Conservation (phyloP, 2,797 vertebrate species). For the Apogon talboti region DNA sequence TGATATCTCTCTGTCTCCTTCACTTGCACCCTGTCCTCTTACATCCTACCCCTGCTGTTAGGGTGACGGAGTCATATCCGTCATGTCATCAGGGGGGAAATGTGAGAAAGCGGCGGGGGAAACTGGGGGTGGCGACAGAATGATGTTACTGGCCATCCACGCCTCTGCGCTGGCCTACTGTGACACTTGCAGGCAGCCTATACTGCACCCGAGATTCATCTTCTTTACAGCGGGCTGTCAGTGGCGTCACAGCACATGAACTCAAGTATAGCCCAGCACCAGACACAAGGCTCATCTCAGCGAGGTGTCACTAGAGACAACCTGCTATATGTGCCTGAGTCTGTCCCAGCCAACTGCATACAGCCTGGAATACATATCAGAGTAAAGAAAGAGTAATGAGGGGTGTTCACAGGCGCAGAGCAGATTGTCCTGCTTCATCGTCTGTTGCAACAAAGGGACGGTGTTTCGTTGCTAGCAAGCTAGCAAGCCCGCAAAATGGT, state of each 20-base stretch:
- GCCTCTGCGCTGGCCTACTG: constrained; percentile 47
- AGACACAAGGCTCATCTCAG: constrained; percentile 44
- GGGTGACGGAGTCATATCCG: constrained; percentile 76
- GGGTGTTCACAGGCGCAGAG: constrained; percentile 51
- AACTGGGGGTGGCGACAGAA: constrained; percentile 63
- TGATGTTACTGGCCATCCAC: constrained; percentile 67
- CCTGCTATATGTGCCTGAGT: constrained; percentile 40
- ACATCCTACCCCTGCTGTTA: constrained; percentile 59
- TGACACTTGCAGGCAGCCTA: constrained; percentile 57
- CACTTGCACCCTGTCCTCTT: constrained; percentile 66
- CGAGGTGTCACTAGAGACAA: constrained; percentile 47
- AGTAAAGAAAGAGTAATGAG: constrained; percentile 39
- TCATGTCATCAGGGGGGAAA: constrained; percentile 79
- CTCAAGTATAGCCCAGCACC: constrained; percentile 32
- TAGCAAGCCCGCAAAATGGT: constrained; percentile 50
- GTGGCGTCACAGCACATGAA: constrained; percentile 50
- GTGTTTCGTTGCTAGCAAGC: constrained; percentile 35
- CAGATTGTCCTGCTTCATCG: constrained; percentile 43
- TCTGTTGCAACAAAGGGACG: constrained; percentile 29
- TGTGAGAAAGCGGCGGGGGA: constrained; percentile 55
- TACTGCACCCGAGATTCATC: constrained; percentile 76
- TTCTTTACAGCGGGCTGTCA: constrained; percentile 75
- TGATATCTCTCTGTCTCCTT: constrained; percentile 64
- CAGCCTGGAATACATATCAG: constrained; percentile 7
- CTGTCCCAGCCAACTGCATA: constrained; percentile 14